Conservation (phyloP, 2,113 vertebrate species). For the Shinisaurus crocodilurus region DNA sequence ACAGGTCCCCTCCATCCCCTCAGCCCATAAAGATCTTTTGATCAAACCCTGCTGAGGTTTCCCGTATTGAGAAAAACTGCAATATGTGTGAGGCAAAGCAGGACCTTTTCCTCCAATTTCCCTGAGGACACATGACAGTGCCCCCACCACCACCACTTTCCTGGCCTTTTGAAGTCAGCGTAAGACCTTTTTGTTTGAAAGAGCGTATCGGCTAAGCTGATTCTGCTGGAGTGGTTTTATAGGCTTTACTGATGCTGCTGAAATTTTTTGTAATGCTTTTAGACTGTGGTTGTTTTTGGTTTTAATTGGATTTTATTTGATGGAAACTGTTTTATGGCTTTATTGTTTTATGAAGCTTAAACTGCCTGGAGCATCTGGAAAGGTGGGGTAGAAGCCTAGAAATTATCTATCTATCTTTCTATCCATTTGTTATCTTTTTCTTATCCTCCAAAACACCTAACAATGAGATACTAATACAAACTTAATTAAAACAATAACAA, state of each 20-base stretch:
- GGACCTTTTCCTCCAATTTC: no score
- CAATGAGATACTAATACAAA: not conserved
- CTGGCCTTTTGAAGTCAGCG: not conserved
- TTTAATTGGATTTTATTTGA: conserved; percentile 20
- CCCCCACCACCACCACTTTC: not conserved
- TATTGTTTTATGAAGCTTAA: conserved; percentile 1
- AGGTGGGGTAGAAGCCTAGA: not conserved
- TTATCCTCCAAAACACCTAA: not conserved
- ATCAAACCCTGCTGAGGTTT: not conserved
- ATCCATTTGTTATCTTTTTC: not conserved
- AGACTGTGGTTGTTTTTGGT: not conserved
- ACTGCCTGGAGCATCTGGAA: conserved; percentile 1
- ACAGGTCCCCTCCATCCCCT: not conserved
- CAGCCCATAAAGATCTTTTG: not conserved
- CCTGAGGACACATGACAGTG: not conserved
- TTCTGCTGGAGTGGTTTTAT: not conserved
- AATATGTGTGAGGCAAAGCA: not conserved
- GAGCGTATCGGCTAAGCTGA: not conserved
- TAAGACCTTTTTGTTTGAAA: not conserved
- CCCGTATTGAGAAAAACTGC: no score
- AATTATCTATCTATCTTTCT: not conserved
- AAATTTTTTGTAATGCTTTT: not conserved
- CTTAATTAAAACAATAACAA: not conserved
- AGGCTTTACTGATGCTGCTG: not conserved
- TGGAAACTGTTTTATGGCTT: not conserved